phyloP scores from a whole-genome alignment of 1,140 invertebrate species.

The Zaprionus gabonicus region DNA sequence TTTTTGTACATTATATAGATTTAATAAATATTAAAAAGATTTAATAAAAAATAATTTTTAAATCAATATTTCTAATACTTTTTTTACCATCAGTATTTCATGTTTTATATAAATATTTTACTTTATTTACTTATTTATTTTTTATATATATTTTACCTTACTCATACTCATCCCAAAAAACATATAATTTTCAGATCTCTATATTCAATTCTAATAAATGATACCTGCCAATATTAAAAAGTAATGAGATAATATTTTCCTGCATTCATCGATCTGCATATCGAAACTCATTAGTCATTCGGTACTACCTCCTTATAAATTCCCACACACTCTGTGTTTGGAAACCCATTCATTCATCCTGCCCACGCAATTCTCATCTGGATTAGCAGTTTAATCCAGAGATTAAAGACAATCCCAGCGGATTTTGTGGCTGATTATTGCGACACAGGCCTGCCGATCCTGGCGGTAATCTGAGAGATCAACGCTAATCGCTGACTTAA shows the following conservation, averaged over 20 bases:
- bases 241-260: too few relatives aligned
- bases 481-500: constrained; percentile 21
- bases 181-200: too few relatives aligned
- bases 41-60: background rate
- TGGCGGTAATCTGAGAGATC: constrained; percentile 47
- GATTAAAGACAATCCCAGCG: constrained; percentile 62
- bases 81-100: too few relatives aligned
- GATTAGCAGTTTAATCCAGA: constrained; percentile 49
- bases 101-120: too few relatives aligned
- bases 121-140: too few relatives aligned
- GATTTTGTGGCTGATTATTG: constrained; percentile 62
- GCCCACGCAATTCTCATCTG: constrained; percentile 31
- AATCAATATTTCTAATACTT: too few relatives aligned
- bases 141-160: background rate
- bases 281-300: too few relatives aligned
- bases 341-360: constrained; percentile 12
- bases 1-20: too few relatives aligned
- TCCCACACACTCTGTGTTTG: background rate
- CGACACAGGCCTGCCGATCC: constrained; percentile 58
- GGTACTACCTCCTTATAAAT: background rate
- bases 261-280: background rate
- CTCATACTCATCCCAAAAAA: background rate
- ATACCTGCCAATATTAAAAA: too few relatives aligned
- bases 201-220: too few relatives aligned
- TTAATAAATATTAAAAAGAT: background rate